Percentiles rank a stretch among this genome's conserved stretches.
phyloP scores from a whole-genome alignment of 2,113 vertebrate genomes.

The Lagenorhynchus albirostris region DNA sequence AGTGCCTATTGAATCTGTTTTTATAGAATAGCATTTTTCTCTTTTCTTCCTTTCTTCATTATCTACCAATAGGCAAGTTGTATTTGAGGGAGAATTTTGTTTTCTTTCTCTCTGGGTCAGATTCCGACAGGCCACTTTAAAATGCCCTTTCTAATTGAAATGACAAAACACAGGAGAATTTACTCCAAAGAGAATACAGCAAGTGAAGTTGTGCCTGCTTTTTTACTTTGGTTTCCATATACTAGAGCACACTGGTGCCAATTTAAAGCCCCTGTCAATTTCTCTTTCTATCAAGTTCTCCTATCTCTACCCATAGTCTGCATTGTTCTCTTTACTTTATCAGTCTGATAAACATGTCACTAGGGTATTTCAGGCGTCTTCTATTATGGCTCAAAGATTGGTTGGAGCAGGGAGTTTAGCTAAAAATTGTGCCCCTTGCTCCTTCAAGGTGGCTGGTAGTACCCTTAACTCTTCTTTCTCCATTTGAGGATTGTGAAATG shows the following conservation, averaged over 20 bases:
- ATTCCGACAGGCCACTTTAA: background rate
- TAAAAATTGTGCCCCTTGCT: background rate
- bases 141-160: constrained; percentile 39
- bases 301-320: background rate
- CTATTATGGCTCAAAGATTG: background rate
- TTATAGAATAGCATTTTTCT: background rate
- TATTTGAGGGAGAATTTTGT: background rate
- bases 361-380: background rate
- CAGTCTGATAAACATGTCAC: background rate
- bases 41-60: background rate
- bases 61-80: background rate
- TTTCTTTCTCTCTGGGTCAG: background rate
- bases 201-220: background rate
- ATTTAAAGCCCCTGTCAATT: background rate
- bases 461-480: background rate
- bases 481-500: background rate
- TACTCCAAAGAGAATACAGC: background rate
- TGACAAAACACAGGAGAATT: constrained; percentile 17
- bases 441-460: background rate
- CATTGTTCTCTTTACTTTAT: background rate
- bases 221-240: constrained; percentile 6
- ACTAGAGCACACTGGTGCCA: background rate
- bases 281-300: background rate
- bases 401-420: background rate
- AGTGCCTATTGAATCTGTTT: background rate